These are phyloP conservation scores for Heliconius charithonia DNA, from an alignment of 2,888 invertebrate species.

Conservation along the genomic window DNA sequence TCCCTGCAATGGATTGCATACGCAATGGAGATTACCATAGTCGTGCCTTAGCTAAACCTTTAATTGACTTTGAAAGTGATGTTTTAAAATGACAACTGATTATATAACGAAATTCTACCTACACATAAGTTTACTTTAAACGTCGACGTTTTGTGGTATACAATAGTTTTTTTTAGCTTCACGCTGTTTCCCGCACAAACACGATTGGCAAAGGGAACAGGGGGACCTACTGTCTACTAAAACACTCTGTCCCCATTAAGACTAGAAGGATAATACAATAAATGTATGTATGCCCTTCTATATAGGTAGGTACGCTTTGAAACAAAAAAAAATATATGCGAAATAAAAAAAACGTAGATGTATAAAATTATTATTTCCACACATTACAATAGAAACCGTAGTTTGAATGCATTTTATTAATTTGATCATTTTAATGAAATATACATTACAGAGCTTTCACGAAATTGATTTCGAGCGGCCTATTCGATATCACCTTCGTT, in stretches of 20 bases:
- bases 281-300: no score
- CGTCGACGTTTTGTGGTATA: no score
- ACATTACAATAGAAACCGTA: not conserved
- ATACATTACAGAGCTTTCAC: constrained; percentile 8
- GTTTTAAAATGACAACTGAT: not conserved
- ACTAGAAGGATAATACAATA: no score
- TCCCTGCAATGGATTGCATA: constrained; percentile 8
- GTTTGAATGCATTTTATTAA: not conserved
- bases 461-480: not conserved
- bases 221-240: no score
- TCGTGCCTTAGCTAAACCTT: constrained; percentile 10
- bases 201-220: no score
- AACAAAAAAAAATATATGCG: no score
- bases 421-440: not conserved
- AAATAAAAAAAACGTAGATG: no score
- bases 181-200: no score
- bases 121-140: not conserved
- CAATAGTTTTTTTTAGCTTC: no score
- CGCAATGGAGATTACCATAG: constrained; percentile 15
- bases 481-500: not conserved
- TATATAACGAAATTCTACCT: not conserved
- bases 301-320: no score
- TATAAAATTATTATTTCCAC: no score
- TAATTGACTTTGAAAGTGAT: not conserved
- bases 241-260: no score